phyloP scores from a whole-genome alignment of 2,113 vertebrate genomes.

The Theristicus caerulescens region DNA sequence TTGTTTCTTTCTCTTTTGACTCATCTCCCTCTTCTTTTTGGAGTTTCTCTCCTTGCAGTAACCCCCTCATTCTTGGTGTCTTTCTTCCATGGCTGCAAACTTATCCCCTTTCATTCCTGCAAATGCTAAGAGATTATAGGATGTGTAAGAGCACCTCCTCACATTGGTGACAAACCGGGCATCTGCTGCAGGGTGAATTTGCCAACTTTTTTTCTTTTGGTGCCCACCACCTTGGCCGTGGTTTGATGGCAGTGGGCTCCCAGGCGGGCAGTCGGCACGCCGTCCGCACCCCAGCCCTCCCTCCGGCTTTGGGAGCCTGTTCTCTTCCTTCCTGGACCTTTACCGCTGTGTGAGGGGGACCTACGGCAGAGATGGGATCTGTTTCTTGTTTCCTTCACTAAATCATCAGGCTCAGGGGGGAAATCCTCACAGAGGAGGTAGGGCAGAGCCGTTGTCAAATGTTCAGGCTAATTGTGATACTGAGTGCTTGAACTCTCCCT shows the following conservation, averaged over 20 bases:
- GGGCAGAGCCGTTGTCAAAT: accelerated
- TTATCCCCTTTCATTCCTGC: background rate
- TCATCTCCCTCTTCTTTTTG: background rate
- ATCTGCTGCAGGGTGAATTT: background rate
- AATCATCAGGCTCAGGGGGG: background rate
- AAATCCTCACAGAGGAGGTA: accelerated
- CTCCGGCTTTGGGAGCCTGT: background rate
- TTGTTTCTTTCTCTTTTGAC: background rate
- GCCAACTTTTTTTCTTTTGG: background rate
- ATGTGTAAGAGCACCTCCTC: background rate
- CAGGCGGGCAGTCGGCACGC: accelerated
- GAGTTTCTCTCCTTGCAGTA: background rate
- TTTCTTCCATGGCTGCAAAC: background rate
- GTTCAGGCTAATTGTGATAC: background rate
- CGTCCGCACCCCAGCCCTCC: accelerated
- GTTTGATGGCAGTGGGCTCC: background rate
- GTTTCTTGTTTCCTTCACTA: background rate
- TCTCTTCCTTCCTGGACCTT: background rate
- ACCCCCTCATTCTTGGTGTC: background rate
- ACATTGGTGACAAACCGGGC: accelerated
- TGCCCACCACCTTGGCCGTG: background rate
- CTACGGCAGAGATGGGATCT: background rate
- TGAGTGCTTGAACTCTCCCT: background rate
- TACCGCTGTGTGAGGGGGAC: accelerated
- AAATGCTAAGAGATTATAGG: background rate